phyloP scores from a whole-genome alignment of 2,888 invertebrate species.

The Eupithecia centaureata region DNA sequence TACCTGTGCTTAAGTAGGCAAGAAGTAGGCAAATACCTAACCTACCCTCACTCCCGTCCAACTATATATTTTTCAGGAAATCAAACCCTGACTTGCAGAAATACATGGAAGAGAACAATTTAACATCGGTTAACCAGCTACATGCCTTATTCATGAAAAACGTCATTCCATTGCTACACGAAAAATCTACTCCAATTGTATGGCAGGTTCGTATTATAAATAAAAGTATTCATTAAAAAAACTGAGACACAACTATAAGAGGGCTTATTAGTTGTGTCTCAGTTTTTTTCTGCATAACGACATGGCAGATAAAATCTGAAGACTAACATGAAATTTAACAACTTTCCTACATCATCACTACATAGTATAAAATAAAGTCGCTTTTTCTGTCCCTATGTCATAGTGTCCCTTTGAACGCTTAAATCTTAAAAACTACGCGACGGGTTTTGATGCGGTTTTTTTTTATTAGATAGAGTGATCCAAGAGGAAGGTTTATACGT shows the following conservation, averaged over 20 bases:
- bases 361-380: no score
- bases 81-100: slow-evolving; percentile 61
- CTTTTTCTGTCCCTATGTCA: no score
- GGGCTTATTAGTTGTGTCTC: no score
- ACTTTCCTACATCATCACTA: no score
- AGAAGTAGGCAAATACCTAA: neutral
- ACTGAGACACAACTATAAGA: neutral
- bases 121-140: slow-evolving; percentile 52
- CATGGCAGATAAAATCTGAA: no score
- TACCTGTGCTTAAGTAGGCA: neutral
- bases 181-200: slow-evolving; percentile 59
- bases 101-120: slow-evolving; percentile 62
- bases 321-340: no score
- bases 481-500: no score
- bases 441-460: no score
- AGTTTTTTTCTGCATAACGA: no score
- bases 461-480: no score
- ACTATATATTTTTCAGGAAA: slow-evolving; percentile 53
- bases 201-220: slow-evolving; percentile 65
- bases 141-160: slow-evolving; percentile 68
- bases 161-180: slow-evolving; percentile 60
- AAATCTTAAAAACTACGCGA: no score
- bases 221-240: neutral
- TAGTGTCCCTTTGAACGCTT: no score
- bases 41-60: neutral